These are phyloP conservation scores for Eutrigla gurnardus DNA, from an alignment of 2,797 vertebrate genomes.

Conservation along the genomic window DNA sequence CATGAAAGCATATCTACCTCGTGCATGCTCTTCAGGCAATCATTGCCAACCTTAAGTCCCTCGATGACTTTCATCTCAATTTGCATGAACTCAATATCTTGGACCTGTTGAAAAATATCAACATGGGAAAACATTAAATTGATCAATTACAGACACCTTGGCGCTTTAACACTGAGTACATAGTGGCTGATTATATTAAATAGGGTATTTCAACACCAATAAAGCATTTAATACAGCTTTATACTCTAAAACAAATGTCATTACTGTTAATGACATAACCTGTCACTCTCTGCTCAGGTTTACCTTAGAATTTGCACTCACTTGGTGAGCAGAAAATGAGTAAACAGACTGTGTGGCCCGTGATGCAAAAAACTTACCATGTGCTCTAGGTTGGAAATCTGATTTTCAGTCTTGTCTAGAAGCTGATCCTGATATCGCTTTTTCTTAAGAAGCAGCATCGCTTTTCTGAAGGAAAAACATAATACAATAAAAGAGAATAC, in stretches of 20 bases:
- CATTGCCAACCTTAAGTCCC: slow-evolving; percentile 93
- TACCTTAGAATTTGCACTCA: neutral
- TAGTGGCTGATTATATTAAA: neutral
- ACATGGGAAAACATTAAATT: neutral
- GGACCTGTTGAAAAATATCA: slow-evolving; percentile 75
- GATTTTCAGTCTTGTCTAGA: slow-evolving; percentile 90
- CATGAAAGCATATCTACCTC: slow-evolving; percentile 67
- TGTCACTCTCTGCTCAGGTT: neutral
- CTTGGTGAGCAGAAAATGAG: neutral
- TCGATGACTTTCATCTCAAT: slow-evolving; percentile 96
- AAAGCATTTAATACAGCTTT: neutral
- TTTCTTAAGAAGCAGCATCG: slow-evolving; percentile 92
- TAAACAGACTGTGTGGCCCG: neutral
- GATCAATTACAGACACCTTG: neutral
- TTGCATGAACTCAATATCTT: slow-evolving; percentile 94
- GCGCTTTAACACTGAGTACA: neutral
- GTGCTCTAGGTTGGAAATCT: slow-evolving; percentile 92
- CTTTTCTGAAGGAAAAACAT: slow-evolving; percentile 84
- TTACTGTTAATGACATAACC: neutral
- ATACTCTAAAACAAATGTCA: neutral
- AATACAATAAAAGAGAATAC: neutral
- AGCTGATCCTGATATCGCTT: slow-evolving; percentile 94
- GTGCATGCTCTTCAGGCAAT: slow-evolving; percentile 92
- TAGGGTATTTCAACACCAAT: neutral
- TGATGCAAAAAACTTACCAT: slow-evolving; percentile 84